These are phyloP conservation scores for Erythrocercus mccallii DNA, from an alignment of 2,113 vertebrate species.

Conservation along the genomic window DNA sequence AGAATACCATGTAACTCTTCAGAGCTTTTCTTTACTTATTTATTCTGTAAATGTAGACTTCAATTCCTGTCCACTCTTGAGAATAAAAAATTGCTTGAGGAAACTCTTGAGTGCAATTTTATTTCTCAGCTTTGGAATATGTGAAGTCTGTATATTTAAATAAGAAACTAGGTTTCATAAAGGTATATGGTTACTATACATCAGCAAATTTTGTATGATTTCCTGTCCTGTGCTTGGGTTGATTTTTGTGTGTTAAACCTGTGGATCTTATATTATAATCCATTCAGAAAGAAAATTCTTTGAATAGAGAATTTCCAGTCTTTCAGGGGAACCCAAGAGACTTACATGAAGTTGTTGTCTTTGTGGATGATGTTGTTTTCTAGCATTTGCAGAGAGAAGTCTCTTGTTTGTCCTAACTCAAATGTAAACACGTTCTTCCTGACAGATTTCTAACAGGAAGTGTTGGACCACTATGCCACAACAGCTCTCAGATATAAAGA, in stretches of 20 bases:
- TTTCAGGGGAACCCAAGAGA: not conserved
- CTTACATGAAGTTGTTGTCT: not conserved
- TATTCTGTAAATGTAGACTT: not conserved
- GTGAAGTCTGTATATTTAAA: not conserved
- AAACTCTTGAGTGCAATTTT: not conserved
- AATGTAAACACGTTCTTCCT: not conserved
- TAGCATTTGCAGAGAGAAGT: not conserved
- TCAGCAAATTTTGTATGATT: not conserved
- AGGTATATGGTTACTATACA: not conserved
- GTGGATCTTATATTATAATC: not conserved
- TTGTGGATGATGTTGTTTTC: not conserved
- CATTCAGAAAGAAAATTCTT: not conserved
- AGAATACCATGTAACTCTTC: not conserved
- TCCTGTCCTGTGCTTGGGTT: not conserved
- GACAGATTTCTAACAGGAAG: not conserved
- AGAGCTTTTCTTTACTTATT: not conserved
- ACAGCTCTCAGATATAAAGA: constrained; percentile 16
- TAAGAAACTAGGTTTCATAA: not conserved
- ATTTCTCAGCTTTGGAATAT: not conserved
- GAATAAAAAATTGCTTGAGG: not conserved
- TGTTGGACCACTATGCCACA: not conserved
- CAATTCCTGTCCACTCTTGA: not conserved
- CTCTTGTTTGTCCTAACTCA: not conserved
- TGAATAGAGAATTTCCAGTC: not conserved
- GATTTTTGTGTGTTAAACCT: not conserved